phyloP scores from a whole-genome alignment of 2,888 invertebrate species.

The Euplexia lucipara region DNA sequence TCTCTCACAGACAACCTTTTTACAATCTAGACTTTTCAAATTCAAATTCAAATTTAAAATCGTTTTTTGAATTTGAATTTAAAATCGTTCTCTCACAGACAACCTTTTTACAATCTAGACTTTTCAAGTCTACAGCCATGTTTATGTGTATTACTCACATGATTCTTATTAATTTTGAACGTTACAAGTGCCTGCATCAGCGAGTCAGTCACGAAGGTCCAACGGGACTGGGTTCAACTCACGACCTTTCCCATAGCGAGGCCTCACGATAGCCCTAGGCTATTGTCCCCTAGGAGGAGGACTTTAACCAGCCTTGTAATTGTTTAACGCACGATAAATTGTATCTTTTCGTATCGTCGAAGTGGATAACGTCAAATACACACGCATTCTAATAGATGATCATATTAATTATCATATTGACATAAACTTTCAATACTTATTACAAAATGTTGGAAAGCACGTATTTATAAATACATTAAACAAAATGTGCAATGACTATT shows the following conservation, averaged over 20 bases:
- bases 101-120: too few relatives aligned
- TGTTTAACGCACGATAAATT: constrained; percentile 12
- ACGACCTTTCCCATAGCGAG: constrained; percentile 55
- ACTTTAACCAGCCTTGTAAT: constrained; percentile 26
- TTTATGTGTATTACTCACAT: constrained; percentile 5
- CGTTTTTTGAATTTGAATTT: too few relatives aligned
- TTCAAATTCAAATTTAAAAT: too few relatives aligned
- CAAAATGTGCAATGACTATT: too few relatives aligned
- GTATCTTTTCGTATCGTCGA: not conserved
- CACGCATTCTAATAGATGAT: too few relatives aligned
- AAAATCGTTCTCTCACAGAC: too few relatives aligned
- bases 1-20: too few relatives aligned
- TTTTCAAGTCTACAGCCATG: not conserved
- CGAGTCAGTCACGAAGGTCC: constrained; percentile 51
- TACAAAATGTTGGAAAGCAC: too few relatives aligned
- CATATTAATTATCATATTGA: too few relatives aligned
- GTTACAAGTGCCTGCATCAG: constrained; percentile 26
- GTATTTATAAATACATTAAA: too few relatives aligned
- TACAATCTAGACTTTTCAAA: not conserved
- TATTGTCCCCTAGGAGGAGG: constrained; percentile 26
- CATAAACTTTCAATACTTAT: too few relatives aligned
- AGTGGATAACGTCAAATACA: not conserved
- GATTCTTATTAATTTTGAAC: constrained; percentile 8
- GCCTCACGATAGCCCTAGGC: constrained; percentile 30
- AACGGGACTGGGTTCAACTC: constrained; percentile 47